Evolutionary conservation across 2,888 invertebrate genomes (phyloP).

Genomic region (Vesta saturnalis): DNA sequence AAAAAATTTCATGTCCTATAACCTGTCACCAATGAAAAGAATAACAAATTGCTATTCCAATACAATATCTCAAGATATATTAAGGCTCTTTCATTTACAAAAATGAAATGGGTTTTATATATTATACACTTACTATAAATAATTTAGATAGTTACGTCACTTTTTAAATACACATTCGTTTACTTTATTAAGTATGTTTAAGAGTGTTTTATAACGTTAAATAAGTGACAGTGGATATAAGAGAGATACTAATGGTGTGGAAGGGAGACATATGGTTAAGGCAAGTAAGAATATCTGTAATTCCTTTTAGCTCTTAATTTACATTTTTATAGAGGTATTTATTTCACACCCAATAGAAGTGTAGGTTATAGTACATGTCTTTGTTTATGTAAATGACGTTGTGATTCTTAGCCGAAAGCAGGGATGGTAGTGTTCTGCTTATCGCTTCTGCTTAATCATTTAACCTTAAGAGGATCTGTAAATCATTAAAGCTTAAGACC

Average conservation of each 20-base stretch:
- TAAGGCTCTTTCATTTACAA: conserved; percentile 20
- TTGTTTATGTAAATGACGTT: background rate
- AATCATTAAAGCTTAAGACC: too few species aligned
- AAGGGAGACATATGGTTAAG: background rate
- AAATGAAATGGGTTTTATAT: background rate
- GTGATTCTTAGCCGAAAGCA: too few species aligned
- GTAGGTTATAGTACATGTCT: background rate
- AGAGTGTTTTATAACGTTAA: background rate
- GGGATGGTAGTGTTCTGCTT: too few species aligned
- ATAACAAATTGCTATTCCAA: conserved; percentile 21
- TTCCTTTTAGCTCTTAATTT: too few species aligned
- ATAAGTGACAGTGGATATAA: background rate
- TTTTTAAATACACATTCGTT: background rate
- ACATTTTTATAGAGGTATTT: background rate
- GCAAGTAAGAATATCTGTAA: background rate
- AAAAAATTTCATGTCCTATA: background rate
- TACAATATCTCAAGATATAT: conserved; percentile 22
- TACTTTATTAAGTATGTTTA: background rate
- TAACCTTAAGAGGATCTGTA: too few species aligned
- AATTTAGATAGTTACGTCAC: background rate
- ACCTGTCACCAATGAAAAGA: conserved; percentile 23
- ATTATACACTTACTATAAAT: conserved; percentile 8
- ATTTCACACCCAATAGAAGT: background rate
- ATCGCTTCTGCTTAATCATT: too few species aligned
- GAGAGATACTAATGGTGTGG: background rate